Percentiles rank a stretch among this genome's conserved stretches.
Conservation (phyloP, 2,888 invertebrate species). For the Mechanitis messenoides region DNA sequence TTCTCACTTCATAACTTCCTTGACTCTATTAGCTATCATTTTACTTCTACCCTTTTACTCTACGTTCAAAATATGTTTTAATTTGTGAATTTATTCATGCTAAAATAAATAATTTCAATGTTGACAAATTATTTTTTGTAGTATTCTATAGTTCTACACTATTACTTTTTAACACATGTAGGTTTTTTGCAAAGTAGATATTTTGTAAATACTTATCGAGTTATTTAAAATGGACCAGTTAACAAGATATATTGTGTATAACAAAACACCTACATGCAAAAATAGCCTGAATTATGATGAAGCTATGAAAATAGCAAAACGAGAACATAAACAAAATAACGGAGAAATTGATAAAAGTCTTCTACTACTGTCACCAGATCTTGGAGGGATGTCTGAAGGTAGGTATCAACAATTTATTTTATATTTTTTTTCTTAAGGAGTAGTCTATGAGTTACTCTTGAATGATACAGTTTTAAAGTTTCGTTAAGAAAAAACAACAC, state of each 20-base stretch:
- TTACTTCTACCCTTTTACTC: not conserved
- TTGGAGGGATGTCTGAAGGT: slow-evolving; percentile 54
- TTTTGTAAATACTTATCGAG: not conserved
- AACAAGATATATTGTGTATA: slow-evolving; percentile 61
- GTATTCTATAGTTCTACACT: not conserved
- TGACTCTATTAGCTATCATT: not conserved
- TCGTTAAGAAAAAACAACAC: not conserved
- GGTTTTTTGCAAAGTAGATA: slow-evolving; percentile 1
- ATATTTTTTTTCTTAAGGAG: not conserved
- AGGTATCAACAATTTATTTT: slow-evolving; percentile 30
- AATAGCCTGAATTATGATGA: slow-evolving; percentile 55
- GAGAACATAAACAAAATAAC: slow-evolving; percentile 41
- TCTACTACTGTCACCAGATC: slow-evolving; percentile 57
- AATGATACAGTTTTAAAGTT: not conserved
- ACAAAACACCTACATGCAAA: slow-evolving; percentile 56
- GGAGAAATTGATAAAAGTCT: slow-evolving; percentile 52
- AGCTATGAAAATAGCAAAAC: slow-evolving; percentile 47
- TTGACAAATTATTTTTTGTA: too few relatives aligned
- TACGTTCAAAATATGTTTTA: slow-evolving; percentile 1
- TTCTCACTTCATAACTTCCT: slow-evolving; percentile 3
- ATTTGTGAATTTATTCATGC: too few relatives aligned
- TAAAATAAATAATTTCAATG: too few relatives aligned
- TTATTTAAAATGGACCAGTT: slow-evolving; percentile 53
- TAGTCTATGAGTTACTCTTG: not conserved
- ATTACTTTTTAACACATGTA: not conserved